Evolutionary conservation across 1,140 invertebrate species (phyloP), one percentile per base, ranked within the genome.

Genomic region (Bradysia coprophila): DNA sequence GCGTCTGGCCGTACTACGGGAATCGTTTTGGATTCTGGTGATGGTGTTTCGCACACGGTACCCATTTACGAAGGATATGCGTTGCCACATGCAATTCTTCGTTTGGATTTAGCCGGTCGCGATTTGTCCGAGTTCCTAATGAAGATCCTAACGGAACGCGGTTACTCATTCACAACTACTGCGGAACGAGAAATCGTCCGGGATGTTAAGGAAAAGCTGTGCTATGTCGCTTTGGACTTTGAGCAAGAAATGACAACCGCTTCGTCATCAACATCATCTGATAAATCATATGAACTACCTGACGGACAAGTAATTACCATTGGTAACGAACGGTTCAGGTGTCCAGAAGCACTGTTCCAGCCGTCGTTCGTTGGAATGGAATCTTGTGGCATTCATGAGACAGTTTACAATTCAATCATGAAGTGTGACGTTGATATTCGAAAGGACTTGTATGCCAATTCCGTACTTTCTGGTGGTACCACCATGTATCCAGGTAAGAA

Each of bases 301-400:
- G n/a, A n/a, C n/a, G n/a, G n/a, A n/a, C n/a, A n/a, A n/a, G n/a
- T n/a, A n/a, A n/a, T 94, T 69, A 94, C 88, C 68, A 93, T 80
- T 55, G 91, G 90, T 50, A 94, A 93, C 66, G 90, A 95, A 64
- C 75, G 92, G 59, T 94, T 97, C 88, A 81, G 92, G 69, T 96
- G 88, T 68, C 91, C 91, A 23, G 91, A 95, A 62, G 89, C 91
- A 49, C 75, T 96, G 45, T 95, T 95, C 85, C 89, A 93, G 65
- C 88, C 90, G 88, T 92, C 59, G 83, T 91, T 21, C 85, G 90
- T 60, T n/a, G n/a, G n/a, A n/a, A n/a, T n/a, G n/a, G n/a, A n/a
- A n/a, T n/a, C n/a, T n/a, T n/a, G n/a, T n/a, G n/a, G n/a, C n/a
- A n/a, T n/a, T n/a, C n/a, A n/a, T n/a, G n/a, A n/a, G n/a, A n/a